These are phyloP conservation scores for Thymelicus sylvestris DNA, from an alignment of 2,888 invertebrate species.

Conservation along the genomic window DNA sequence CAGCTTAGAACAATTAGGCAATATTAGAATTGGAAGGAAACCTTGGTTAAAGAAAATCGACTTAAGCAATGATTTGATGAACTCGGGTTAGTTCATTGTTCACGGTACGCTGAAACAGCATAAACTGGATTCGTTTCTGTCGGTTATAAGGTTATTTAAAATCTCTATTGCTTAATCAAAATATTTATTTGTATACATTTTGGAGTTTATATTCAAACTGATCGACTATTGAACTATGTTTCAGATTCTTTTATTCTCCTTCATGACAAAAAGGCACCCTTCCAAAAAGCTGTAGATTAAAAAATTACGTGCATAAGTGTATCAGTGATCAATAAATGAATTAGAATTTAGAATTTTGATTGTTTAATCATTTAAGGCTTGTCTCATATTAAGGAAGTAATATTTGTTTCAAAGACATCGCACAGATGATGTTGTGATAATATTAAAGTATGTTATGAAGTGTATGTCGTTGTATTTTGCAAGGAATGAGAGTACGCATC, in stretches of 20 bases:
- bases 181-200: background rate
- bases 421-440: background rate
- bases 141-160: constrained; percentile 12
- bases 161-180: background rate
- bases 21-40: constrained; percentile 66
- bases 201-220: too few species aligned
- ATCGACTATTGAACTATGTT: too few species aligned
- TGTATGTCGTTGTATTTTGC: background rate
- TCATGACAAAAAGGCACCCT: too few species aligned
- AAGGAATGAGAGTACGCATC: background rate
- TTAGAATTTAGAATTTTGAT: too few species aligned
- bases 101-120: constrained; percentile 22
- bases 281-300: too few species aligned
- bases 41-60: constrained; percentile 58
- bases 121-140: constrained; percentile 26
- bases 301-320: too few species aligned
- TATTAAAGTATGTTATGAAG: constrained; percentile 1
- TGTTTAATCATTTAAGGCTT: too few species aligned
- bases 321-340: too few species aligned
- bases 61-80: constrained; percentile 37
- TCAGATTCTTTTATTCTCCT: too few species aligned
- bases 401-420: too few species aligned
- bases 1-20: constrained; percentile 72
- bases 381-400: too few species aligned
- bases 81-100: constrained; percentile 33